Evolutionary conservation across 2,797 vertebrate species (phyloP).

Genomic region (Manis javanica): DNA sequence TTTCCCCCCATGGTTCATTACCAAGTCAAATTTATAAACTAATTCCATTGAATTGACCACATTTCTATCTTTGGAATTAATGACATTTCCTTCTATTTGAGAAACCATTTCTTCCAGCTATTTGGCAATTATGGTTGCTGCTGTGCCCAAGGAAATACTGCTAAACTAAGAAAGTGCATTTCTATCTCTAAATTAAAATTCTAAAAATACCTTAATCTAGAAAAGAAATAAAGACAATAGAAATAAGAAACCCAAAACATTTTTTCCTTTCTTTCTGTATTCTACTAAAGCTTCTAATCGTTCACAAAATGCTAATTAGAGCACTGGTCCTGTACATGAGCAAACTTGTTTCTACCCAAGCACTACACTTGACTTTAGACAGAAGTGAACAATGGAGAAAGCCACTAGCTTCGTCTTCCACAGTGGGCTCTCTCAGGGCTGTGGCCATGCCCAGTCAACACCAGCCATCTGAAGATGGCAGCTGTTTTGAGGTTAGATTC

Average conservation of each 20-base stretch:
- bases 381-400: not conserved
- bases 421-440: not conserved
- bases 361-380: not conserved
- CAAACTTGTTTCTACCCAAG: not conserved
- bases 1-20: slow-evolving; percentile 50
- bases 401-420: not conserved
- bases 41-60: slow-evolving; percentile 64
- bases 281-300: not conserved
- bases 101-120: slow-evolving; percentile 60
- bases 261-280: not conserved
- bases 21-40: slow-evolving; percentile 74
- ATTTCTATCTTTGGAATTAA: slow-evolving; percentile 68
- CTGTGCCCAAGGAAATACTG: slow-evolving; percentile 57
- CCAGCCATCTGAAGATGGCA: not conserved
- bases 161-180: slow-evolving; percentile 29
- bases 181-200: slow-evolving; percentile 63
- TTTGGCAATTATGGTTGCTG: slow-evolving; percentile 52
- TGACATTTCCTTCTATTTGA: slow-evolving; percentile 66
- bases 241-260: not conserved
- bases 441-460: not conserved
- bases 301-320: not conserved
- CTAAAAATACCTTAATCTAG: not conserved
- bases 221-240: slow-evolving; percentile 32
- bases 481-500: not conserved
- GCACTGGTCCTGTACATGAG: not conserved